Base-by-base conservation (phyloP, 2,888 invertebrate genomes). In the Axea sp. region DNA sequence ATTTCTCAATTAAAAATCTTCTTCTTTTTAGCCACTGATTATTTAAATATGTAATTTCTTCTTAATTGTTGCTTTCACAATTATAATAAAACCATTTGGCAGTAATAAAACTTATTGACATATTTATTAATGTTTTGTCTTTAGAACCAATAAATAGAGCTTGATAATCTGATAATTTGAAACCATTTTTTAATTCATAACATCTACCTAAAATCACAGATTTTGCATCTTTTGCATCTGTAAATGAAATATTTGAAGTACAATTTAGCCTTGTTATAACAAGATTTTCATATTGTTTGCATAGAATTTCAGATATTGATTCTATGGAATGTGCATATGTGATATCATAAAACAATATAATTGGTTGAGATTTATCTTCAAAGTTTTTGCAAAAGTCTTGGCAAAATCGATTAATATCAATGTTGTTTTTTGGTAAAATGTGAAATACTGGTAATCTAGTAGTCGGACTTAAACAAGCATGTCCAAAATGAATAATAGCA, bases 401-500 rank as follows among this genome's bases (percentile, higher is more conserved):
- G 12, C 78, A 76, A 45, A 92, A 83, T 3, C 78, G 73, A 0
- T 88, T 84, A 2, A 90, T 53, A 81, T 93, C 89, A 5, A 96
- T 80, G 0, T 88, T 77, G 26, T 88, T 85, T 82, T 93, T 92
- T 7, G 93, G 92, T 74, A 94, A 91, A 26, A 96, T 90, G 76
- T 92, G 93, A 49, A 93, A 90, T 2, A 95, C 93, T 0, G 96
- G 95, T 55, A 97, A 89, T 49, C 93, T 90, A 17, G 90, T 84
- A 0, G 88, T 89, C 7, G 93, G 92, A 78, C 90, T 90, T 19
- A 95, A 94, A 87, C 99, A 99, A 0, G 94, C 92, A 81, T 93
- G 93, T 0, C 98, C 98, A 88, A 95, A 98, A 87, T 99, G 98
- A 55, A 99, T 91, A 1, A 98, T 89, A 19, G 94, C 93, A 88